Evolutionary conservation across 2,113 vertebrate species (phyloP).

Genomic region (Strix aluco): DNA sequence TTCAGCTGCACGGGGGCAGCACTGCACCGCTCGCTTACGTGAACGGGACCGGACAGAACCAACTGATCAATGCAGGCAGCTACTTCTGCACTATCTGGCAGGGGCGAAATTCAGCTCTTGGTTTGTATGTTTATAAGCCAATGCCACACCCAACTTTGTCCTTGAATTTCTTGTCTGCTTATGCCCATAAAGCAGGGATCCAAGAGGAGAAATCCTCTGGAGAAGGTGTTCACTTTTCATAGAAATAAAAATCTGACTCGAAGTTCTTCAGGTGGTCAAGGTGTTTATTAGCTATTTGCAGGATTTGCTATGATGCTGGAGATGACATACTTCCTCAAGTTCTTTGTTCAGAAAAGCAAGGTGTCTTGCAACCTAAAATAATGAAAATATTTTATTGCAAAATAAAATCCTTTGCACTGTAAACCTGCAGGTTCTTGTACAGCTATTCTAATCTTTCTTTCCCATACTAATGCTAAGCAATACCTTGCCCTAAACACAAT

Average conservation of each 20-base stretch:
- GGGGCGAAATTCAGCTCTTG: neutral
- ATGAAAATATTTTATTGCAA: neutral
- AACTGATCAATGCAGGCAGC: neutral
- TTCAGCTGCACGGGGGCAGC: fast-evolving
- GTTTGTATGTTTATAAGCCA: neutral
- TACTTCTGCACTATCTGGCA: neutral
- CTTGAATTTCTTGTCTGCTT: neutral
- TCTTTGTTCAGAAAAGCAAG: constrained; percentile 89
- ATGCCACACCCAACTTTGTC: neutral
- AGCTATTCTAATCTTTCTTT: neutral
- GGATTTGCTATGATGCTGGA: neutral
- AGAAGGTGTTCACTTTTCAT: neutral
- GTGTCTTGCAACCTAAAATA: constrained; percentile 83
- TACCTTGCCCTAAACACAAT: neutral
- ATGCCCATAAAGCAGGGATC: neutral
- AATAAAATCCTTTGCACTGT: neutral
- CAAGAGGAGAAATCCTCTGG: neutral
- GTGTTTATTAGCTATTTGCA: neutral
- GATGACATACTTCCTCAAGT: constrained; percentile 60
- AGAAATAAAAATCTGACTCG: neutral
- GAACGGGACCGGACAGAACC: neutral
- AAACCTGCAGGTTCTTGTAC: neutral
- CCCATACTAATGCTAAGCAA: neutral
- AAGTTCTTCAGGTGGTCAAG: neutral
- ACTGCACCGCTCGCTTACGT: neutral